A percentile compares a stretch with the other conserved stretches of the same genome.
Conservation (phyloP, 1,140 invertebrate genomes). For the Zeugodacus cucurbitae region DNA sequence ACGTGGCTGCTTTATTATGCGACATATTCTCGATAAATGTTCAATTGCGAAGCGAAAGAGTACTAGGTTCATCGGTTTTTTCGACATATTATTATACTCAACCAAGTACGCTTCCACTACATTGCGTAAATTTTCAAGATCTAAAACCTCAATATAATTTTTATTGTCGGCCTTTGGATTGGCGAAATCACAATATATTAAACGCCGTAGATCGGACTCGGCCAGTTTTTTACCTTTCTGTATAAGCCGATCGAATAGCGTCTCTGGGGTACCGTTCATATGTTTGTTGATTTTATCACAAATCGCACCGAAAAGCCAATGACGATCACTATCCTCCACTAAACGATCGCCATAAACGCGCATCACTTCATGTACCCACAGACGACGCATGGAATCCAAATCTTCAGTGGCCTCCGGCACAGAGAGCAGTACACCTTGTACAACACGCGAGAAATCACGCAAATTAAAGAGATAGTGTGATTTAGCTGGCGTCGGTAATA, state of each 20-base stretch:
- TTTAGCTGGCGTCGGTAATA: slow-evolving; percentile 90
- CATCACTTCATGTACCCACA: slow-evolving; percentile 95
- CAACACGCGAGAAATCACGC: slow-evolving; percentile 92
- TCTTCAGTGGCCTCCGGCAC: slow-evolving; percentile 92
- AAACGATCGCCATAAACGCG: slow-evolving; percentile 95
- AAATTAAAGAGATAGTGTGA: slow-evolving; percentile 96
- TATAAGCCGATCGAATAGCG: slow-evolving; percentile 64
- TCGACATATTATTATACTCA: slow-evolving; percentile 96
- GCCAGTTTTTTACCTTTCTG: slow-evolving; percentile 51
- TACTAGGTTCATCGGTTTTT: slow-evolving; percentile 97
- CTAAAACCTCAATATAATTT: slow-evolving; percentile 88
- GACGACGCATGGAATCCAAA: slow-evolving; percentile 85
- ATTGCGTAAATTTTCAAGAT: slow-evolving; percentile 82
- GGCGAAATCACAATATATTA: slow-evolving; percentile 95
- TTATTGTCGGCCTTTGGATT: slow-evolving; percentile 92
- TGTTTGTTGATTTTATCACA: slow-evolving; percentile 70
- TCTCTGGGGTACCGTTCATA: slow-evolving; percentile 63
- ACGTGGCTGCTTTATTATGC: slow-evolving; percentile 91
- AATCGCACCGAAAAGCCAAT: slow-evolving; percentile 81
- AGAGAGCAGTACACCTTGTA: slow-evolving; percentile 91
- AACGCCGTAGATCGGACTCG: slow-evolving; percentile 78
- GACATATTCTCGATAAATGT: slow-evolving; percentile 90
- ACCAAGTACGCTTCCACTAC: slow-evolving; percentile 92
- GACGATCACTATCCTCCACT: slow-evolving; percentile 83
- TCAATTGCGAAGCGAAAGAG: slow-evolving; percentile 95